These are phyloP conservation scores for Polymixis lichenea DNA, from an alignment of 2,888 invertebrate species.

Conservation along the genomic window DNA sequence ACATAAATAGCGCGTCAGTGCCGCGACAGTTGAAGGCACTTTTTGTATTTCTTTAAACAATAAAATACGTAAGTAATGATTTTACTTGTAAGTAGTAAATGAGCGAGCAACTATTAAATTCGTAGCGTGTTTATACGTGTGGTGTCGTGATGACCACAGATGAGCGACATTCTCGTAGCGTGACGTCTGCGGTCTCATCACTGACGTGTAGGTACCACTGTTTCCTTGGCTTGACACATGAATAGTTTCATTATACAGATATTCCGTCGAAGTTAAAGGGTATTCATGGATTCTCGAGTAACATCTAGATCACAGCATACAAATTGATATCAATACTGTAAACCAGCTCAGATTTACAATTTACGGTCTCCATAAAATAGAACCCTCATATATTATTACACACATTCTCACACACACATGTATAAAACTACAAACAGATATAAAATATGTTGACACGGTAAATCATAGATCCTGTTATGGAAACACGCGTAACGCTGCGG, in stretches of 20 bases:
- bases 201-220: not conserved
- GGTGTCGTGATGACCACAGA: slow-evolving; percentile 19
- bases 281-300: not conserved
- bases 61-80: not conserved
- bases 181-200: slow-evolving; percentile 25
- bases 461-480: slow-evolving; percentile 33
- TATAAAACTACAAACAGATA: slow-evolving; percentile 10
- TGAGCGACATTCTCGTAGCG: slow-evolving; percentile 19
- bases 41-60: not conserved
- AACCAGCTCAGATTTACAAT: slow-evolving; percentile 1
- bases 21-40: not conserved
- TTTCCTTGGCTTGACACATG: not conserved
- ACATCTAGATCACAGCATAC: not conserved
- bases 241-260: not conserved
- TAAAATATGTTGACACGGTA: slow-evolving; percentile 21
- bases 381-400: slow-evolving; percentile 7
- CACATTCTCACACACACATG: not conserved
- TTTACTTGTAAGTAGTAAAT: not conserved
- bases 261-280: not conserved
- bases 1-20: not conserved
- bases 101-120: not conserved
- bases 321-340: slow-evolving; percentile 2
- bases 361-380: slow-evolving; percentile 17
- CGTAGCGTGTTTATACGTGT: not conserved
- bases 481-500: slow-evolving; percentile 16